phyloP scores from a whole-genome alignment of 53 echinoderm and acorn worm species.

The Holothuria scabra region DNA sequence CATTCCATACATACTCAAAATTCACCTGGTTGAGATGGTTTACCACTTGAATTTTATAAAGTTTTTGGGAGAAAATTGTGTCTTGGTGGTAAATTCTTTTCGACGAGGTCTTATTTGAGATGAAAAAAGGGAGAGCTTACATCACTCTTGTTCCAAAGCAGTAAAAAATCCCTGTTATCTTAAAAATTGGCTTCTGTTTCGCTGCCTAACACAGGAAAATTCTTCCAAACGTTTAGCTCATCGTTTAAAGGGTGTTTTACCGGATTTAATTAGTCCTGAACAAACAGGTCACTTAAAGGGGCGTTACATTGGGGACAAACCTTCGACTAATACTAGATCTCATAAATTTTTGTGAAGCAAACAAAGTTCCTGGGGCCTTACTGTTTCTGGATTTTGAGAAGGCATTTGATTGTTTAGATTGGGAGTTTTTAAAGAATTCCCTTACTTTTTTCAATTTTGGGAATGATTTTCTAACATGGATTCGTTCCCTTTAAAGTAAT shows the following conservation, averaged over 20 bases:
- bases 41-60: neutral
- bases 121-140: neutral
- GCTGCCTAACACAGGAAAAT: neutral
- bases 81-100: neutral
- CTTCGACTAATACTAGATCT: neutral
- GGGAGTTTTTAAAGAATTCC: too few species aligned
- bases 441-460: too few species aligned
- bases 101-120: neutral
- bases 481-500: too few species aligned
- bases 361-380: too few species aligned
- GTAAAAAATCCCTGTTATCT: neutral
- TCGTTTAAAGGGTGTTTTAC: too few species aligned
- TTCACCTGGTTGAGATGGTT: neutral
- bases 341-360: neutral
- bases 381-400: too few species aligned
- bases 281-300: neutral
- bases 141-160: conserved; percentile 14
- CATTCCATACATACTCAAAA: neutral
- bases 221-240: too few species aligned
- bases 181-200: neutral
- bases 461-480: too few species aligned
- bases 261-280: neutral
- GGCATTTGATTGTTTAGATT: too few species aligned
- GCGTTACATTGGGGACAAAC: neutral
- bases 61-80: too few species aligned